Evolutionary conservation across 2,113 vertebrate genomes (phyloP).

Genomic region (Pangasianodon gigas): DNA sequence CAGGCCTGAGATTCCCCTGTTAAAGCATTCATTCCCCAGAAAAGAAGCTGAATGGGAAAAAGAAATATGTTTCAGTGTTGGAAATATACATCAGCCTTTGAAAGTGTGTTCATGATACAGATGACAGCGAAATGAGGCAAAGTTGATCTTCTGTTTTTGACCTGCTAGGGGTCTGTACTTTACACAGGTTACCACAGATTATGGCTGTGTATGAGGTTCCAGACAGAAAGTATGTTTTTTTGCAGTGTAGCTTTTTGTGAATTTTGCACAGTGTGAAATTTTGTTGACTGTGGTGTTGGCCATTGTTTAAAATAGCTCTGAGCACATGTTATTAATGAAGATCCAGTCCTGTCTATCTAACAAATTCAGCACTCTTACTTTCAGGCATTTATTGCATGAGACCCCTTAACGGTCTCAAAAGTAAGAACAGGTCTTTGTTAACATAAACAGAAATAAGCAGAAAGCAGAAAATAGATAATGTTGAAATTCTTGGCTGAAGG

Average conservation of each 20-base stretch:
- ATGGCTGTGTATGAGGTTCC: neutral
- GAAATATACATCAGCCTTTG: constrained; percentile 54
- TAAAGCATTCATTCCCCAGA: constrained; percentile 62
- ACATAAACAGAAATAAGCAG: neutral
- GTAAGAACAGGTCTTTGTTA: neutral
- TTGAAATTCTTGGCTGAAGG: neutral
- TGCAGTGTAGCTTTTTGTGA: neutral
- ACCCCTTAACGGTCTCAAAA: neutral
- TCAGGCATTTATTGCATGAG: neutral
- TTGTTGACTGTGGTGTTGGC: neutral
- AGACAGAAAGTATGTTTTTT: neutral
- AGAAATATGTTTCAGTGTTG: constrained; percentile 66
- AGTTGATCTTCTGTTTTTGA: neutral
- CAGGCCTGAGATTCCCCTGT: constrained; percentile 58
- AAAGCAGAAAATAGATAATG: neutral
- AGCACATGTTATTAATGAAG: neutral
- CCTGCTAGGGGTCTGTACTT: neutral
- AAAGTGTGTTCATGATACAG: constrained; percentile 30
- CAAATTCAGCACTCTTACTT: neutral
- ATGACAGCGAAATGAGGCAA: neutral
- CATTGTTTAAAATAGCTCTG: neutral
- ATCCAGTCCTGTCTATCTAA: neutral
- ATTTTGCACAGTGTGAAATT: neutral
- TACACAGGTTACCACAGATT: neutral
- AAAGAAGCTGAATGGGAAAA: constrained; percentile 64